Base-by-base conservation (phyloP, 2,113 vertebrate genomes). In the Poicephalus meyeri region DNA sequence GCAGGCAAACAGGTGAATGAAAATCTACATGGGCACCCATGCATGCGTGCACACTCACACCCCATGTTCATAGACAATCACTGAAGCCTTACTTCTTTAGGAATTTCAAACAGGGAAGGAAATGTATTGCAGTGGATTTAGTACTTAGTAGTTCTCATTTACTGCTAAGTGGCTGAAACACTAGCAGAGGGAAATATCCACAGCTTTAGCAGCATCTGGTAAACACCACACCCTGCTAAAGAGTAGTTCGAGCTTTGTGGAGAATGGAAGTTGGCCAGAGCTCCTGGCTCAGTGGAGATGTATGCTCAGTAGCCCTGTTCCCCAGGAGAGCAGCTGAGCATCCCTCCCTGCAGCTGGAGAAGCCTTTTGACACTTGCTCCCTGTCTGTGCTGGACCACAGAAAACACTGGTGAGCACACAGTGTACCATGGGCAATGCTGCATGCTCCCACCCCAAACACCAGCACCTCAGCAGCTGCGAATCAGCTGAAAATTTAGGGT, bases 1-100 rank as follows among this genome's bases (percentile, higher is more conserved):
- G 60, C 65, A 84, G 58, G 35, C 29, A n/a, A 63, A 35, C 9
- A 80, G 47, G 74, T 21, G 78, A 92, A 74, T 12, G 2, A 24
- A 64, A 1, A 1, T 23, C 37, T 52, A 25, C 15, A 25, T 1
- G 15, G 4, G 1, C 55, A 23, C 4, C 31, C 12, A 7, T 2
- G 4, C 14, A 7, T 21, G 16, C 6, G 4, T 5, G 5, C 25
- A 10, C 19, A 20, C 58, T 21, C 10, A 35, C 1, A 11, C 41
- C 23, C 37, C 13, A 9, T 4, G 33, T n/a, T 69, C 72, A 60
- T 47, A 65, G 44, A 37, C 15, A 61, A 39, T 14, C 58, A 73
- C 58, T 35, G 39, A 86, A 84, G 31, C 17, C 33, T 69, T 52
- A 26, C 15, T 82, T 65, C 37, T 79, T 33, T 19, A 5, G 16